These are phyloP conservation scores for Wasmannia auropunctata DNA, from an alignment of 1,140 invertebrate genomes.

Conservation along the genomic window DNA sequence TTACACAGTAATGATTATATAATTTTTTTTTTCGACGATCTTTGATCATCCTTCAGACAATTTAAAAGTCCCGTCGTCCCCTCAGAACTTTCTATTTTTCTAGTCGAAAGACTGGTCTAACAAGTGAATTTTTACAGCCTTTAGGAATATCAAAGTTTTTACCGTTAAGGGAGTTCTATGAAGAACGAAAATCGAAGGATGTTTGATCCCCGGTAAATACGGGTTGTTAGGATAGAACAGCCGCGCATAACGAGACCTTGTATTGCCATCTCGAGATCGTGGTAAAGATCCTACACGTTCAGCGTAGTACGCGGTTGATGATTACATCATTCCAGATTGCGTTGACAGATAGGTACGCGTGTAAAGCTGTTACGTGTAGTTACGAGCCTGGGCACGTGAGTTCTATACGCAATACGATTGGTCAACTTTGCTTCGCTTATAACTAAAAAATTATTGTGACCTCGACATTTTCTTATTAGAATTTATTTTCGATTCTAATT, in stretches of 20 bases:
- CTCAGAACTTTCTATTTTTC: background rate
- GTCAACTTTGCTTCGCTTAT: background rate
- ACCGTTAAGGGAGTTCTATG: background rate
- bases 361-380: background rate
- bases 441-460: background rate
- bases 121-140: background rate
- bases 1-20: background rate
- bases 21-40: background rate
- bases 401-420: background rate
- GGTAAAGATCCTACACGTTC: background rate
- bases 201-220: background rate
- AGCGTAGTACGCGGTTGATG: background rate
- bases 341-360: conserved; percentile 7
- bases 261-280: conserved; percentile 1
- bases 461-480: background rate
- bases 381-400: background rate
- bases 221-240: background rate
- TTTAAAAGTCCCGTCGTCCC: background rate
- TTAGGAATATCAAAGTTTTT: background rate
- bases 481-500: background rate
- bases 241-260: background rate
- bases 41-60: background rate
- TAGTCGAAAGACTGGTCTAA: background rate
- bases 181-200: background rate
- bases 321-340: conserved; percentile 12